Percentiles rank a stretch among this genome's conserved stretches.
phyloP scores from a whole-genome alignment of 2,888 invertebrate species.

The Tetanocera ferruginea region DNA sequence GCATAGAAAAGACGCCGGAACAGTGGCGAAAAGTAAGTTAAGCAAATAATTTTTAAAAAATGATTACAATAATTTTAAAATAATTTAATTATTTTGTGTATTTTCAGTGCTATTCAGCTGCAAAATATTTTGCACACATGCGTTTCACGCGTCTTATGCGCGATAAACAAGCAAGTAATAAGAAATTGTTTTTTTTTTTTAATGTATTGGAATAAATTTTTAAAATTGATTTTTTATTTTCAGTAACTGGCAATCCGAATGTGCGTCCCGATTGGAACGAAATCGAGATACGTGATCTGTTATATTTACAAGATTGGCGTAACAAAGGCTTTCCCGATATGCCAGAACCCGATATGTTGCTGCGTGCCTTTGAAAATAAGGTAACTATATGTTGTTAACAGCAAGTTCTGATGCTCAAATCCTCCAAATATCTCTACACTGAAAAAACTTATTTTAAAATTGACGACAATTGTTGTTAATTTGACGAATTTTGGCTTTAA shows the following conservation, averaged over 20 bases:
- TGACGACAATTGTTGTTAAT: no score
- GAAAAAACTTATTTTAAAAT: no score
- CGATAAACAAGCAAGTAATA: constrained; percentile 17
- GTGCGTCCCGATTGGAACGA: constrained; percentile 28
- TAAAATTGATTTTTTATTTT: background rate
- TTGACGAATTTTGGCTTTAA: no score
- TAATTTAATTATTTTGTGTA: background rate
- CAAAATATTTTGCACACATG: constrained; percentile 35
- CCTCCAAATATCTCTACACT: no score
- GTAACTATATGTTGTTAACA: no score
- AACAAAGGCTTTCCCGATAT: constrained; percentile 29
- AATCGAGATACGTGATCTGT: constrained; percentile 31
- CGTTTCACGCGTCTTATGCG: constrained; percentile 28
- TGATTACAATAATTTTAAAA: no score
- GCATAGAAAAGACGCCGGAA: constrained; percentile 29
- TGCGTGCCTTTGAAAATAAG: constrained; percentile 29
- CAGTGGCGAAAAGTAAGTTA: constrained; percentile 30
- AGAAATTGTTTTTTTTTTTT: background rate
- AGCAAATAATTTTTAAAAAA: no score
- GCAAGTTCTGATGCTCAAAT: no score
- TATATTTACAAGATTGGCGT: constrained; percentile 30
- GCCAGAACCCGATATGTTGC: constrained; percentile 25
- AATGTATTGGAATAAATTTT: background rate
- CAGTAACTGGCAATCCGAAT: background rate
- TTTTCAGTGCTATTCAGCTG: constrained; percentile 33